These are phyloP conservation scores for Psix sp. DNA, from an alignment of 1,140 invertebrate genomes.

Conservation along the genomic window DNA sequence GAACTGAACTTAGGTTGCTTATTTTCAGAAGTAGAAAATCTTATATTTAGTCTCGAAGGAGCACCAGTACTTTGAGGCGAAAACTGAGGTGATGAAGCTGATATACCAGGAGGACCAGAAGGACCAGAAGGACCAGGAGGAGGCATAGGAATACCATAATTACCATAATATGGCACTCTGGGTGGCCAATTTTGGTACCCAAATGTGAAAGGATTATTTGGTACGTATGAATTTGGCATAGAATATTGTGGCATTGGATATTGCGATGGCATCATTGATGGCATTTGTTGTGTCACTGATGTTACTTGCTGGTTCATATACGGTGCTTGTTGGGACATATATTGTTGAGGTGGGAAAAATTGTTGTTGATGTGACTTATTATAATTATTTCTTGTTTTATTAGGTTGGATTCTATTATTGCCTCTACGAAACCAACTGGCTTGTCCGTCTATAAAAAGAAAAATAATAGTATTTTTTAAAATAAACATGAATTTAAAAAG, in stretches of 20 bases:
- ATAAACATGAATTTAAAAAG: conserved; percentile 18
- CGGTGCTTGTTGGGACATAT: neutral
- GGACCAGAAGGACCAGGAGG: neutral
- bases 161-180: conserved; percentile 21
- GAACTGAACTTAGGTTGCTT: too few relatives aligned
- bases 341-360: conserved; percentile 1
- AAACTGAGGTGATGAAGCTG: too few relatives aligned
- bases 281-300: neutral
- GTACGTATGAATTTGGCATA: conserved; percentile 1
- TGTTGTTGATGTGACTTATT: neutral
- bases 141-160: conserved; percentile 5
- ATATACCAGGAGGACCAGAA: neutral
- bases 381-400: neutral
- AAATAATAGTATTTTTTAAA: neutral
- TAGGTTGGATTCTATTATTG: neutral
- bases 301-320: neutral
- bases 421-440: conserved; percentile 27
- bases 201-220: conserved; percentile 11
- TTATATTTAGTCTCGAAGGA: neutral
- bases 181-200: conserved; percentile 18
- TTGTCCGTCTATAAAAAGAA: conserved; percentile 38
- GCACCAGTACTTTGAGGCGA: neutral
- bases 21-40: neutral
- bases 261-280: neutral
- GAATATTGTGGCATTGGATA: neutral